These are phyloP conservation scores for Drosophila sproati DNA, from an alignment of 1,140 invertebrate species.

Conservation along the genomic window DNA sequence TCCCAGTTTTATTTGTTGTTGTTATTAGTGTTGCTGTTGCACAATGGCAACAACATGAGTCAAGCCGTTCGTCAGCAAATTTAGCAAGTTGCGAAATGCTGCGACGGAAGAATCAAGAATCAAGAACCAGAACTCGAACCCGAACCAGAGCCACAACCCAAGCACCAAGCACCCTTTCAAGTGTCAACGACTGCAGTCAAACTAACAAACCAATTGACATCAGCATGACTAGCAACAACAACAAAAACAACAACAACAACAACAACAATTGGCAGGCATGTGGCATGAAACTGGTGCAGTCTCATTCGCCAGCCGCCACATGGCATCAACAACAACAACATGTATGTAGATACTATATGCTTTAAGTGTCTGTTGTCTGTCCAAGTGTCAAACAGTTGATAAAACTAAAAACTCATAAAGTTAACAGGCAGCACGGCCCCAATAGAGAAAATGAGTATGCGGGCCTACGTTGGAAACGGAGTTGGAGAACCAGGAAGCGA, in stretches of 20 bases:
- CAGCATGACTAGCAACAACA: constrained; percentile 32
- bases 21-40: constrained; percentile 14
- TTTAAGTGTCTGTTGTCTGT: constrained; percentile 58
- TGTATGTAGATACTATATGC: constrained; percentile 53
- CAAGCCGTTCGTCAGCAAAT: constrained; percentile 47
- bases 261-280: constrained; percentile 36
- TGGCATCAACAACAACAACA: constrained; percentile 46
- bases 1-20: constrained; percentile 58
- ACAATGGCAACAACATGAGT: constrained; percentile 30
- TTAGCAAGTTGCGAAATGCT: constrained; percentile 35
- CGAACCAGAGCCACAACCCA: constrained; percentile 10
- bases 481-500: constrained; percentile 31
- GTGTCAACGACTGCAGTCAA: constrained; percentile 75
- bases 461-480: background rate
- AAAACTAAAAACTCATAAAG: constrained; percentile 59
- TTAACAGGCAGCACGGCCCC: constrained; percentile 1
- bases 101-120: constrained; percentile 31
- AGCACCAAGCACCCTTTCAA: constrained; percentile 57
- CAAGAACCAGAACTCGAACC: constrained; percentile 27
- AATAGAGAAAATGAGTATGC: constrained; percentile 3
- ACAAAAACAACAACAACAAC: constrained; percentile 26
- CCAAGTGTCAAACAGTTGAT: constrained; percentile 70
- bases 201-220: constrained; percentile 78
- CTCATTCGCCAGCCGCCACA: constrained; percentile 28
- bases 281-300: constrained; percentile 42